Percentiles rank a stretch among this genome's conserved stretches.
phyloP scores from a whole-genome alignment of 2,113 vertebrate genomes.

The Actinemys pallida region DNA sequence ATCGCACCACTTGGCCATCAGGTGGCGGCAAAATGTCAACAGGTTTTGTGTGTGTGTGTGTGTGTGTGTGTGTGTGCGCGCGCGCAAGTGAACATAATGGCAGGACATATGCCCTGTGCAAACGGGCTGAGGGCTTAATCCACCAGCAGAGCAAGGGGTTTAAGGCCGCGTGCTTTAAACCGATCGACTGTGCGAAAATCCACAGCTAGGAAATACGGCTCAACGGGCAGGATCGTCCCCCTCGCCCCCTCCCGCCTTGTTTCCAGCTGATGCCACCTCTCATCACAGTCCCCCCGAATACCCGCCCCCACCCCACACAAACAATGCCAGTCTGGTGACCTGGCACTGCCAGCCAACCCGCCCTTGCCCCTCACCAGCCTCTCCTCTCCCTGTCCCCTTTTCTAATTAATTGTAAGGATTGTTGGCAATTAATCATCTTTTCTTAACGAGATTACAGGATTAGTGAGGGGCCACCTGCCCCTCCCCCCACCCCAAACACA shows the following conservation, averaged over 20 bases:
- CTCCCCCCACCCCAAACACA: not conserved
- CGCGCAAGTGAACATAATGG: not conserved
- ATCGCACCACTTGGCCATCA: not conserved
- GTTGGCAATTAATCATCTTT: not conserved
- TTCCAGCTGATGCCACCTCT: not conserved
- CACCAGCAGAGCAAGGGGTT: not conserved
- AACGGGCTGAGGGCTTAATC: not conserved
- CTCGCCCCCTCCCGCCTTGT: not conserved
- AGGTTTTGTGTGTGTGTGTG: not conserved
- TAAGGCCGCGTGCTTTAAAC: not conserved
- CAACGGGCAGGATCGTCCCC: not conserved
- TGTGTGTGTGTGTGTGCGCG: rapidly evolving
- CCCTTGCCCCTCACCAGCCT: not conserved
- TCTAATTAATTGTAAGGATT: not conserved
- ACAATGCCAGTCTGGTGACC: not conserved
- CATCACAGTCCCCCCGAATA: not conserved
- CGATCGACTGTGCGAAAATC: not conserved
- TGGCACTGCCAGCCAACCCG: not conserved
- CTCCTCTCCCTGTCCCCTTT: not conserved
- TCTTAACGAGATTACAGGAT: not conserved
- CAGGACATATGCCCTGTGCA: not conserved
- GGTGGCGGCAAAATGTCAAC: not conserved
- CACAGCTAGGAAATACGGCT: not conserved
- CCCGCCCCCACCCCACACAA: not conserved
- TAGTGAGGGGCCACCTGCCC: not conserved